Conservation (phyloP, 2,888 invertebrate species). For the Drosophila nr. perissopoda region DNA sequence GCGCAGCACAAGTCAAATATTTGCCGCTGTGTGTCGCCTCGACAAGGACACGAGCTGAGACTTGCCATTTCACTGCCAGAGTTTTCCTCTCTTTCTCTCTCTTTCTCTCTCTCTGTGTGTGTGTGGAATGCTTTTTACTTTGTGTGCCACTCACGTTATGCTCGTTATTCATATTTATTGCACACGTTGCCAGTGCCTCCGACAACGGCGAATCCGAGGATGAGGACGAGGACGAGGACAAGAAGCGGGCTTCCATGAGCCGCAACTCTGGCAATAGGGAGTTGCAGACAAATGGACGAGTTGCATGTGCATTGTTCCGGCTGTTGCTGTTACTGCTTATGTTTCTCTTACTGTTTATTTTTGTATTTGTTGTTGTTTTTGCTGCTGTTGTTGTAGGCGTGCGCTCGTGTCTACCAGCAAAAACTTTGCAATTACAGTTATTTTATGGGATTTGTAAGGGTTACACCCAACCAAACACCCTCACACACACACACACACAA, state of each 20-base stretch:
- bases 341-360: conserved; percentile 38
- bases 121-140: conserved; percentile 58
- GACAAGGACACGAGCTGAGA: conserved; percentile 41
- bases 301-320: conserved; percentile 72
- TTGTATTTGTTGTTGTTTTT: conserved; percentile 11
- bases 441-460: conserved; percentile 75
- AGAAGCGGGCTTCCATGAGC: conserved; percentile 12
- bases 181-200: conserved; percentile 68
- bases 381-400: conserved; percentile 56
- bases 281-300: conserved; percentile 61
- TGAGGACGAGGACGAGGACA: conserved; percentile 18
- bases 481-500: conserved; percentile 3
- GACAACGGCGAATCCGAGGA: conserved; percentile 22
- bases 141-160: conserved; percentile 81
- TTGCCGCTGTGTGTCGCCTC: conserved; percentile 66
- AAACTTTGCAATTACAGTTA: conserved; percentile 81
- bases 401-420: conserved; percentile 68
- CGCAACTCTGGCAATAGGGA: conserved; percentile 47
- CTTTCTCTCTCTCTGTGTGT: background rate
- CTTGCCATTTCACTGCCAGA: conserved; percentile 63
- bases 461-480: conserved; percentile 41
- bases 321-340: conserved; percentile 17
- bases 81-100: conserved; percentile 12
- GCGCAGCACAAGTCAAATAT: conserved; percentile 59
- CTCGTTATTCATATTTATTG: conserved; percentile 82